Evolutionary conservation across 2,888 invertebrate species (phyloP).

Genomic region (Argyresthia albistria): DNA sequence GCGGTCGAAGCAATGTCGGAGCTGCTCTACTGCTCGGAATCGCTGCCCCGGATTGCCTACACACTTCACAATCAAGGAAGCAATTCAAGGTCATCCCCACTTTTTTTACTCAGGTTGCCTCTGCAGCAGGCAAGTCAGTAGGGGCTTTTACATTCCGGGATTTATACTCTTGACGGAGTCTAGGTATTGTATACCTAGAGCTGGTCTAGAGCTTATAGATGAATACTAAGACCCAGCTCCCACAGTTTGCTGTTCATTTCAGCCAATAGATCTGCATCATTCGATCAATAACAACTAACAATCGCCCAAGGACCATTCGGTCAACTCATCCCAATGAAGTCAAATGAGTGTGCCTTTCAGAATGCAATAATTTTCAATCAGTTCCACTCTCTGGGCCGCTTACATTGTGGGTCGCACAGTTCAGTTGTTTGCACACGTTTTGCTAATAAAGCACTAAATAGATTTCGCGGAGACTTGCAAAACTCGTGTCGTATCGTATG

Average conservation of each 20-base stretch:
- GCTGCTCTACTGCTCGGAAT: too few relatives aligned
- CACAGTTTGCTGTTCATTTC: conserved; percentile 3
- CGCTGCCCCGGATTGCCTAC: too few relatives aligned
- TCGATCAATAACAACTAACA: conserved; percentile 33
- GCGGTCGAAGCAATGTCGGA: too few relatives aligned
- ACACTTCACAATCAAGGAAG: too few relatives aligned
- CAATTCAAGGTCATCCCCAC: too few relatives aligned
- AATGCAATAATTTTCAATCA: conserved; percentile 59
- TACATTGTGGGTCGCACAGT: conserved; percentile 10
- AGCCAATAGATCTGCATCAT: conserved; percentile 17
- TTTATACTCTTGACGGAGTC: too few relatives aligned
- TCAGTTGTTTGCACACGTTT: conserved; percentile 49
- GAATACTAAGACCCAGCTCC: neutral
- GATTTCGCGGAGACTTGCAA: conserved; percentile 28
- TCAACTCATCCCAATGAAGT: conserved; percentile 55
- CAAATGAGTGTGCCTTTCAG: conserved; percentile 39
- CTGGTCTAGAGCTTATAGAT: too few relatives aligned
- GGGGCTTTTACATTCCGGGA: too few relatives aligned
- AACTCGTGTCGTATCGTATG: neutral
- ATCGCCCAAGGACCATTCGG: conserved; percentile 45
- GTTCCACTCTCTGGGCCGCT: conserved; percentile 3
- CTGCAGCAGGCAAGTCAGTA: too few relatives aligned
- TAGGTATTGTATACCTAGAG: too few relatives aligned
- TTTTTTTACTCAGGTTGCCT: too few relatives aligned
- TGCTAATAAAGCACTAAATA: conserved; percentile 68